Evolutionary conservation across 1,140 invertebrate species (phyloP), one percentile per base, ranked within the genome.

Genomic region (Hyposmocoma kahamanoa): DNA sequence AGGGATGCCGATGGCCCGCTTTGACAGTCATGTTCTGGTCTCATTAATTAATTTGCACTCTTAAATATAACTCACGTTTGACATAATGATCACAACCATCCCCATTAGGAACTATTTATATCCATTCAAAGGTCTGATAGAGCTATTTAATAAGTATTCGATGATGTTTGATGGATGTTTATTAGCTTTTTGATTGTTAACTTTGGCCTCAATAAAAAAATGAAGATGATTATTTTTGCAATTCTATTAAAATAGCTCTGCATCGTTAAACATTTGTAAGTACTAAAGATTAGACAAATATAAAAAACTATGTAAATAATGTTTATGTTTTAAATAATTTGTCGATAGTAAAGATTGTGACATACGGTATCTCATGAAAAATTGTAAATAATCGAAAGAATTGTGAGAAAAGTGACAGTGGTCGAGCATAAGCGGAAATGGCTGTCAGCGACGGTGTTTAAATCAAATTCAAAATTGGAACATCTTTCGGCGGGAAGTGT

Each of bases 381-480:
- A 36, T 15, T 36, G 32, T 2, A 15, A 2, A 10, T 15, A 36
- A 10, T n/a, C 32, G 32, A 36, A 36, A 36, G 32, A 36, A 6
- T 36, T 4, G 60, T 57, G 52, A 56, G 51, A 60, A 67, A 67
- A 62, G 61, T 54, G 58, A 65, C 66, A 69, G 62, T 57, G 48
- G 65, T 65, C 53, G 50, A 66, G 68, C 71, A 74, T 66, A 52
- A 61, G 50, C 78, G 79, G 79, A 83, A 78, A 80, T 70, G 62
- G 69, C 62, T 73, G 76, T 83, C 79, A 71, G 24, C 77, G 63
- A 48, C 50, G 52, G 62, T 60, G 67, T 68, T 73, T 83, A 83
- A 81, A 83, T 83, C 75, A 81, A 74, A 83, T 67, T 74, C 63
- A 81, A 79, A 83, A 83, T 79, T 81, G 72, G 76, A 75, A 71